Conservation (phyloP, 2,888 invertebrate species). For the Neuroscelio doddi region DNA sequence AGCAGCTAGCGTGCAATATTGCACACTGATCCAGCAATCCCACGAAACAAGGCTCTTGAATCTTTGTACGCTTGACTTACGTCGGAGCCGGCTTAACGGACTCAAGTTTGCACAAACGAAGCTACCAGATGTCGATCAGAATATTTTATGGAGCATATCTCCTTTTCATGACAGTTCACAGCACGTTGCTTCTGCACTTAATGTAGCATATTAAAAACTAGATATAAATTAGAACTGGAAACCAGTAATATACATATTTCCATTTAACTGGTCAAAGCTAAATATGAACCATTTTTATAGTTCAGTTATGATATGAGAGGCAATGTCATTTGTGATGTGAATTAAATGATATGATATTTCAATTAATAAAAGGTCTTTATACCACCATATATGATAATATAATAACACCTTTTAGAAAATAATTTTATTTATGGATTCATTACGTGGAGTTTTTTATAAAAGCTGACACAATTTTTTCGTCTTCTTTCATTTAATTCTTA, state of each 20-base stretch:
- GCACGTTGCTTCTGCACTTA: slow-evolving; percentile 21
- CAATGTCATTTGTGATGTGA: neutral
- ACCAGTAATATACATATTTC: no score
- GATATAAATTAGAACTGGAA: no score
- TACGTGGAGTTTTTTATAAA: no score
- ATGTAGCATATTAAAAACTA: slow-evolving; percentile 26
- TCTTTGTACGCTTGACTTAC: slow-evolving; percentile 69
- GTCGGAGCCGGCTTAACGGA: slow-evolving; percentile 69
- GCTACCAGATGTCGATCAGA: slow-evolving; percentile 68
- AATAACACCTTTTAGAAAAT: no score
- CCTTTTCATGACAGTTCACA: slow-evolving; percentile 41
- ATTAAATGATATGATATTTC: no score
- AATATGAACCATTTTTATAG: no score
- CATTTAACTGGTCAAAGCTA: no score
- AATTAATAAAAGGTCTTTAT: no score
- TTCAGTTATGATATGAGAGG: neutral
- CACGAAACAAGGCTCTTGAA: slow-evolving; percentile 70
- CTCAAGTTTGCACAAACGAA: slow-evolving; percentile 67
- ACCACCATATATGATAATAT: no score
- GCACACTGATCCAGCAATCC: slow-evolving; percentile 63
- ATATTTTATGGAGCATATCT: slow-evolving; percentile 59
- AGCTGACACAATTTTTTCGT: no score
- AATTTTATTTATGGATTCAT: no score
- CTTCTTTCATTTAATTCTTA: no score
- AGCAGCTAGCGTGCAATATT: slow-evolving; percentile 51